These are phyloP conservation scores for Oreortyx pictus DNA, from an alignment of 2,797 vertebrate species.

Conservation along the genomic window DNA sequence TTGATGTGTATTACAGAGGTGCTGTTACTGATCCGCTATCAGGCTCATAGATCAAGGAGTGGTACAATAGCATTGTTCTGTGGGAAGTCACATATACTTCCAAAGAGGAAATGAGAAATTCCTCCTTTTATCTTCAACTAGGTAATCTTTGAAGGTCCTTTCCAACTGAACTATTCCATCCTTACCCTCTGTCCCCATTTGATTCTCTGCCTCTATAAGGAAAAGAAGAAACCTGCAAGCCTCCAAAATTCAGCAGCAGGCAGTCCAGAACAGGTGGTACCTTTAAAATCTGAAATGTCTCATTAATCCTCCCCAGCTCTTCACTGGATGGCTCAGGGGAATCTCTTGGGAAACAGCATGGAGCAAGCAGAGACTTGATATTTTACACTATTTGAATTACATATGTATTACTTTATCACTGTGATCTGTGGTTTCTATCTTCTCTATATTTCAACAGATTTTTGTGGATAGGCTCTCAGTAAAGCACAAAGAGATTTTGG, in stretches of 20 bases:
- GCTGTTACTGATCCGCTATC: background rate
- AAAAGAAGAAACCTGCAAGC: background rate
- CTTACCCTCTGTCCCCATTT: background rate
- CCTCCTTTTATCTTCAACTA: background rate
- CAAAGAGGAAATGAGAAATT: background rate
- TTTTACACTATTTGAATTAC: background rate
- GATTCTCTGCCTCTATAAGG: background rate
- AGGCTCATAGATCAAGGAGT: background rate
- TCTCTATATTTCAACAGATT: background rate
- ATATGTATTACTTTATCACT: background rate
- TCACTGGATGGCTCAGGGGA: background rate
- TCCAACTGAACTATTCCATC: background rate
- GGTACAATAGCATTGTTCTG: background rate
- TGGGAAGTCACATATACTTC: background rate
- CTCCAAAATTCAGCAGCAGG: background rate
- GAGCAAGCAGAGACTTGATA: conserved; percentile 29
- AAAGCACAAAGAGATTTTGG: background rate
- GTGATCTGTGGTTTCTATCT: background rate
- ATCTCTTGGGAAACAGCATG: conserved; percentile 15
- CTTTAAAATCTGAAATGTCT: background rate
- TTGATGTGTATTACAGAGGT: background rate
- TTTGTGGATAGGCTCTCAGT: background rate
- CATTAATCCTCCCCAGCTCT: background rate
- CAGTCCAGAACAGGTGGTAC: background rate
- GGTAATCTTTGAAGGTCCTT: background rate